Percentiles rank a stretch among this genome's conserved stretches.
phyloP scores from a whole-genome alignment of 2,797 vertebrate species.

The Sebastes paucispinis region DNA sequence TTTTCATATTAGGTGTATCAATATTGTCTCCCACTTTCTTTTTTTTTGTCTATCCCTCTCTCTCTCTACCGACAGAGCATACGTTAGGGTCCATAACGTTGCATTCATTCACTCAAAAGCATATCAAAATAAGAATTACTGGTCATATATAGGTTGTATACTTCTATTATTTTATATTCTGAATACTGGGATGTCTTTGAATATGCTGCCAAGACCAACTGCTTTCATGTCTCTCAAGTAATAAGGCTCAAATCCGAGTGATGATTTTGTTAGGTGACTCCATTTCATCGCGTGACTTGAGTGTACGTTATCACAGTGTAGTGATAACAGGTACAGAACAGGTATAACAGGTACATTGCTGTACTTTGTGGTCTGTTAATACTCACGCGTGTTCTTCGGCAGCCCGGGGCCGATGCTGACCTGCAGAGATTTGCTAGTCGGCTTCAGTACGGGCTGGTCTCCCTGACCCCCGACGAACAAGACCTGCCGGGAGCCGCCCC shows the following conservation, averaged over 20 bases:
- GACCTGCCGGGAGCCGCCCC: slow-evolving; percentile 91
- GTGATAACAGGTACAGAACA: not conserved
- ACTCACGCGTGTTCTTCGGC: slow-evolving; percentile 96
- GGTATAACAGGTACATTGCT: not conserved
- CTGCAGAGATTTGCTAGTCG: slow-evolving; percentile 94
- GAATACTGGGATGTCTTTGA: not conserved
- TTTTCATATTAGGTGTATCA: not conserved
- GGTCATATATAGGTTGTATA: not conserved
- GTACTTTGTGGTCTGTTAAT: not conserved
- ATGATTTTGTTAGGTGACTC: too few relatives aligned
- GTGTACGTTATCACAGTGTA: not conserved
- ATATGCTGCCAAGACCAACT: not conserved
- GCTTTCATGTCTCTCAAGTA: not conserved
- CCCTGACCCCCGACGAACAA: slow-evolving; percentile 91
- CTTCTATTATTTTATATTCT: not conserved
- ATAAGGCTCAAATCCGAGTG: not conserved
- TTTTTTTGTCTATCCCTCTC: not conserved
- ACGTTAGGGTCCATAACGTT: not conserved
- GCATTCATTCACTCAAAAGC: not conserved
- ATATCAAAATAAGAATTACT: not conserved
- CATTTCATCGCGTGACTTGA: not conserved
- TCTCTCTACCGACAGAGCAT: not conserved
- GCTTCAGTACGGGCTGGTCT: slow-evolving; percentile 87
- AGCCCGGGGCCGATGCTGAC: slow-evolving; percentile 95
- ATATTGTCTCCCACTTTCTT: not conserved